Conservation (phyloP, 92 coral and sea anemone genomes). For the Epizoanthus ramosus region DNA sequence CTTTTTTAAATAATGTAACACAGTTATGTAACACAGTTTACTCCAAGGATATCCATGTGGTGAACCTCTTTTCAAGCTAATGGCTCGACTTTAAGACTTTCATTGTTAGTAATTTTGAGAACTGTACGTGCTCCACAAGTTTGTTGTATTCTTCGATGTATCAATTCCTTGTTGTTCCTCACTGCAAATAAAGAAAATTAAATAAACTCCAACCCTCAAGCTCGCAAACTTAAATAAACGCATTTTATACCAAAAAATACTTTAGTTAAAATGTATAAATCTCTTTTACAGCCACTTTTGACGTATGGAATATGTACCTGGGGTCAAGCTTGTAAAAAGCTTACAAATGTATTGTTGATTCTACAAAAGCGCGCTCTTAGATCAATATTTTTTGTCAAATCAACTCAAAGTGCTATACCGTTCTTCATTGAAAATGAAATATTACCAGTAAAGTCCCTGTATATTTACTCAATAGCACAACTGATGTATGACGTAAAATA, state of each 20-base stretch:
- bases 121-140: too few relatives aligned
- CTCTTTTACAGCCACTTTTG: conserved; percentile 14
- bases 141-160: too few relatives aligned
- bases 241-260: conserved; percentile 9
- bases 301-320: conserved; percentile 34
- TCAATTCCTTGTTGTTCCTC: too few relatives aligned
- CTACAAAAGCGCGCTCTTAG: neutral
- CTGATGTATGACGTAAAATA: neutral
- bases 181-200: too few relatives aligned
- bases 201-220: too few relatives aligned
- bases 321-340: conserved; percentile 42
- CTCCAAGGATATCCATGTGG: too few relatives aligned
- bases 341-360: neutral
- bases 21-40: too few relatives aligned
- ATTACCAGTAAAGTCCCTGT: neutral
- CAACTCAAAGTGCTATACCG: neutral
- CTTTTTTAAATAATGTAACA: too few relatives aligned
- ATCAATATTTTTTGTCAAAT: neutral
- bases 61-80: too few relatives aligned
- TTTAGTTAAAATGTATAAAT: conserved; percentile 25
- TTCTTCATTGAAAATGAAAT: neutral
- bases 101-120: too few relatives aligned
- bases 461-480: neutral
- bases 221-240: too few relatives aligned
- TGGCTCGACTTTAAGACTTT: too few relatives aligned